Conservation (phyloP, 2,113 vertebrate genomes). For the Variabilichromis moorii region DNA sequence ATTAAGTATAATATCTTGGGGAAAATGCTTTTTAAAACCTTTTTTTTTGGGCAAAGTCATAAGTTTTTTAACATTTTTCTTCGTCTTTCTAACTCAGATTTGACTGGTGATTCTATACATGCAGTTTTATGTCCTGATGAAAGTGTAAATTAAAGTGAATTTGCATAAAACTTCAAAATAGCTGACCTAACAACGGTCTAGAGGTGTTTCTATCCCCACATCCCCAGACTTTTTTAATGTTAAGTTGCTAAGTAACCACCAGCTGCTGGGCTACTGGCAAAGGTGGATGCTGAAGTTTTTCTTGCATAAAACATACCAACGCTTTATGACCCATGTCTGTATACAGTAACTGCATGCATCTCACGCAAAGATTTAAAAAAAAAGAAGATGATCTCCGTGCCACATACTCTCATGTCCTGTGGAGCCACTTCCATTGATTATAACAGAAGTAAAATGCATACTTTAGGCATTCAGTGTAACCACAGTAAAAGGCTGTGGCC, state of each 20-base stretch:
- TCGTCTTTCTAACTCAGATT: background rate
- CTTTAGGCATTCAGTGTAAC: background rate
- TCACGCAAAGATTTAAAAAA: rapidly evolving
- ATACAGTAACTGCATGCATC: background rate
- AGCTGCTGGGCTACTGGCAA: background rate
- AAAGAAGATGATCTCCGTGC: background rate
- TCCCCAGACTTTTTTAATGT: rapidly evolving
- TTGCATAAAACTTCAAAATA: background rate
- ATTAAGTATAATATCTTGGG: background rate
- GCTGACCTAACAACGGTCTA: background rate
- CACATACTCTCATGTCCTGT: background rate
- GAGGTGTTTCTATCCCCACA: background rate
- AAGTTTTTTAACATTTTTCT: no score
- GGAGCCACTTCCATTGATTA: background rate
- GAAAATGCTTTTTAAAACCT: background rate
- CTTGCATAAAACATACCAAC: background rate
- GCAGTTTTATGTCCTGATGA: background rate
- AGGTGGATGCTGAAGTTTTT: background rate
- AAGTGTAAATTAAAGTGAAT: background rate
- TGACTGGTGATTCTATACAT: background rate
- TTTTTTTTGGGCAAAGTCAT: no score
- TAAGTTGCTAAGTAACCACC: background rate
- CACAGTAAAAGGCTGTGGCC: background rate
- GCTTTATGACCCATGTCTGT: background rate
- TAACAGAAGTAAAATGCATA: background rate